Evolutionary conservation across 2,113 vertebrate genomes (phyloP), one percentile per base, ranked within the genome.

Genomic region (Oncorhynchus nerka): DNA sequence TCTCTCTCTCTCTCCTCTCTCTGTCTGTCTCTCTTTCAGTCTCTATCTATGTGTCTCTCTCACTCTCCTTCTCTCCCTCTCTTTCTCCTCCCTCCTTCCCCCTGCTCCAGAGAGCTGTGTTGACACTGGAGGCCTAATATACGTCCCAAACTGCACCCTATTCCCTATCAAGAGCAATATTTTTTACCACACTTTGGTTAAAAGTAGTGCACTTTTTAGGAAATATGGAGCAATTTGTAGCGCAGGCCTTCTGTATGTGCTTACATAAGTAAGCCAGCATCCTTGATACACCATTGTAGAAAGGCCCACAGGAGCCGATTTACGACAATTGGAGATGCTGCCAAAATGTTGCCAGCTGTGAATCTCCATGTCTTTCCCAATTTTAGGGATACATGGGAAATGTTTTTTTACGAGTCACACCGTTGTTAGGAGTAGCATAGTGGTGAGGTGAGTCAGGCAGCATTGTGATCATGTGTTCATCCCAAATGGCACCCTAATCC

Each of bases 251-350:
- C 67, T 45, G 48, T 24, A 20, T 68, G 67, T 32, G 71, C 75
- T 83, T 80, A 81, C 72, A 79, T 83, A 84, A 78, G 76, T 82
- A 51, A 55, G 51, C 51, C 15, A 19, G 51, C 51, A 16, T 55
- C 51, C 16, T 55, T 19, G 13, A 55, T 16, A 55, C 59, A 73
- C 76, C 79, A 15, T 81, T 80, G 39, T 59, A 30, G 81, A 65
- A 24, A 79, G 68, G 79, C 81, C 80, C 76, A 64, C 73, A 45
- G 79, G 73, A 79, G 28, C 75, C 75, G 76, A 75, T 86, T 84
- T 81, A 66, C 69, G 75, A 75, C 45, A 20, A 82, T 76, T 78
- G 88, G 82, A 78, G 80, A 88, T 22, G 69, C 81, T 68, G 26
- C 32, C 15, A 62, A 76, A 15, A 75, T 45, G 1, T 55, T 67